Evolutionary conservation across 2,888 invertebrate species (phyloP), one percentile per base, ranked within the genome.

Genomic region (Drosophila peninsularis): DNA sequence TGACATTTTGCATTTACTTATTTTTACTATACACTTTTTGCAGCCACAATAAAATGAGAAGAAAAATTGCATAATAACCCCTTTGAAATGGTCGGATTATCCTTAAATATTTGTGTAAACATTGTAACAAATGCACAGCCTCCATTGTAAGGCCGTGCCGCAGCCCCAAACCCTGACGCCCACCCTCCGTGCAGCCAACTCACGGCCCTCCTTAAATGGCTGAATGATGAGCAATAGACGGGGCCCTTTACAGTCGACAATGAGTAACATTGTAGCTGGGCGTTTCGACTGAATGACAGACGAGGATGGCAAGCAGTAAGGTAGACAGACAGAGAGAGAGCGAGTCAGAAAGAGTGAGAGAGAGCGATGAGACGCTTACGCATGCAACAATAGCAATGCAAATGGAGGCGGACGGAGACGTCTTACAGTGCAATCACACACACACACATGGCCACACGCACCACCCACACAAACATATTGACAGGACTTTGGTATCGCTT

Each of bases 41-140:
- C 80, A 61, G 62, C 61, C 67, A 82, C 82, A 88, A 84, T 78
- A 83, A 78, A 88, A 83, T 86, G 79, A 77, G 86, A 82, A 82
- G 89, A 90, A 90, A 90, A 91, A 90, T 90, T 90, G 90, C 91
- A 90, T 89, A 90, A 90, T 91, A 91, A 91, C 91, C 91, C 90
- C 82, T 90, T 90, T 90, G 89, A 90, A 90, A 90, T 90, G 89
- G 88, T 82, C 83, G 90, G 90, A 90, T 90, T 90, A 91, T 90
- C 91, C 89, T 88, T 91, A 90, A 91, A 91, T 90, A 91, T 91
- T 91, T 90, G 82, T 90, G 91, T 91, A 90, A 91, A 91, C 87
- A 91, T 89, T 89, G 83, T 87, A 90, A 88, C 87, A 90, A 90
- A 90, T 90, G 90, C 90, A 86, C 88, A 82, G 70, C 67, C 62